Base-by-base conservation (phyloP, 1,140 invertebrate species). In the Aethina tumida region DNA sequence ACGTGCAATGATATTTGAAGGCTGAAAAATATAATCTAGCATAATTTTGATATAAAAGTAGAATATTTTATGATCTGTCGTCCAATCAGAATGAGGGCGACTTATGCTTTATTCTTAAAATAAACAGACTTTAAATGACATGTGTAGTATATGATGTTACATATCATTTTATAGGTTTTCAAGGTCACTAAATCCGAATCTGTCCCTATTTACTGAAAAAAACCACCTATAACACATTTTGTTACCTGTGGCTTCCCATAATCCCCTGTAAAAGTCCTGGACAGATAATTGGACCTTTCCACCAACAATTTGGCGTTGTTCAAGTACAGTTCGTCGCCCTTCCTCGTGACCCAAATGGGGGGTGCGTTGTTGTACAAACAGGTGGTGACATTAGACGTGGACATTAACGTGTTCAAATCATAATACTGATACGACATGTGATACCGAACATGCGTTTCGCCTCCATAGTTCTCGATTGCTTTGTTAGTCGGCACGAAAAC, bases 401-500 rank as follows among this genome's bases (percentile, higher is more conserved):
- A 17, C 17, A 41, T 39, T 5, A 52, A 25, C 16, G 35, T 41
- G 17, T 47, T 32, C 8, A 37, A 37, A 1, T 40, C 34, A 9
- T 35, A 38, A 19, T 79, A 71, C 53, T 84, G 80, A 50, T 85
- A 81, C 53, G 84, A 85, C 14, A 80, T 68, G 5, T 83, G 73
- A 24, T 81, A 56, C 58, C 64, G 34, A 50, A 66, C 43, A 50
- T 41, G 16, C 44, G 58, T 2, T 36, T 28, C 65, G 67, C 33
- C 68, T 6, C 37, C 29, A 58, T 73, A 75, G 24, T 69, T 69
- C 54, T 81, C 74, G 60, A 84, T 83, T 20, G 80, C 81, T 49
- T 72, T 66, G 61, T 85, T 84, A 15, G 76, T 81, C 5, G 82
- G 81, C 31, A 79, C 79, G 50, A 84, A 84, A 41, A 84, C 64